Conservation (phyloP, 1,140 invertebrate genomes). For the Maniola jurtina region DNA sequence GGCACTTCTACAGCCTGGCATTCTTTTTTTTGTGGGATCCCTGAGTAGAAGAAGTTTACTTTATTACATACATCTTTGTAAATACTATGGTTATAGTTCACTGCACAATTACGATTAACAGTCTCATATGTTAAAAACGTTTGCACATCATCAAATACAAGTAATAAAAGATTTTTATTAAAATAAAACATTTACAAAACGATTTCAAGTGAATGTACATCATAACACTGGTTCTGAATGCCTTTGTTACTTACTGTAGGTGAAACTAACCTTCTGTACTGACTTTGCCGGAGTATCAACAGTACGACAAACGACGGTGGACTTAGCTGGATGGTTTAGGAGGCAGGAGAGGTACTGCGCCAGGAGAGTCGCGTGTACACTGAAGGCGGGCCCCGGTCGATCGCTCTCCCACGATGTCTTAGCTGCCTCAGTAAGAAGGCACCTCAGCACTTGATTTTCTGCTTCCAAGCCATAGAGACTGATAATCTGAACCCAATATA, state of each 20-base stretch:
- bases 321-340: conserved; percentile 69
- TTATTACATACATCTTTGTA: no score
- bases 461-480: conserved; percentile 71
- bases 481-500: conserved; percentile 55
- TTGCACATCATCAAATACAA: no score
- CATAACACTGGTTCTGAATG: no score
- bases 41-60: no score
- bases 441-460: conserved; percentile 70
- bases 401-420: conserved; percentile 65
- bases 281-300: conserved; percentile 63
- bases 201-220: no score
- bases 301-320: conserved; percentile 68
- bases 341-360: conserved; percentile 60
- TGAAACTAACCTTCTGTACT: conserved; percentile 65
- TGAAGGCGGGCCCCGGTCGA: conserved; percentile 49
- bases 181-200: no score
- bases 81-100: no score
- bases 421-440: conserved; percentile 65
- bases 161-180: no score
- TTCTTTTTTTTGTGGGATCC: no score
- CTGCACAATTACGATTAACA: no score
- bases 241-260: neutral
- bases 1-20: no score
- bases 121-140: no score
- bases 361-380: conserved; percentile 62